Base-by-base conservation (phyloP, 2,888 invertebrate species). In the Allacma fusca region DNA sequence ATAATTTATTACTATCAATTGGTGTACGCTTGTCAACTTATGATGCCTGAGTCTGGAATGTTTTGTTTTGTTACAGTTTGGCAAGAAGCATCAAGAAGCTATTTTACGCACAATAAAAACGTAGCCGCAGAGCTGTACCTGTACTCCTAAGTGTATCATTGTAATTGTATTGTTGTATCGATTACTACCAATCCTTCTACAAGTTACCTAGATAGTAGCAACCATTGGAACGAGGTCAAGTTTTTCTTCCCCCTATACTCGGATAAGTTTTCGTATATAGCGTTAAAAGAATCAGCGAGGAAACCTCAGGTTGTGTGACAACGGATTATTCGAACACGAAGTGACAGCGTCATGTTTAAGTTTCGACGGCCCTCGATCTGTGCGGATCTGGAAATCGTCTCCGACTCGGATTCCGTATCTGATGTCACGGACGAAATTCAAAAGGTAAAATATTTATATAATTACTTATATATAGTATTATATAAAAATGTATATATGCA, bases 81-180 rank as follows among this genome's bases (percentile, higher is more conserved):
- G 23, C 44, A 62, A 24, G 64, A 23, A 43, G 7, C n/a, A 13
- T 68, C 9, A 21, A 28, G 16, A 26, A 29, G n/a, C 1, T 67
- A 34, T 67, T 24, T 69, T 67, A 76, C 34, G 75, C 75, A 75
- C 75, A 75, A 29, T 44, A 44, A 23, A 62, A 12, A 26, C 26
- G 69, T 76, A 76, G 76, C 76, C 62, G 24, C 76, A 62, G 69
- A 76, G 62, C 40, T 57, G 76, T 76, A 76, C 76, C 76, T 76
- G 76, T 76, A 68, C 50, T 71, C 71, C 50, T 57, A 50, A 50
- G 50, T 50, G 50, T 50, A 50, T 50, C 40, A 75, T 75, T 43
- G 21, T 75, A 43, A 64, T 24, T 65, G 67, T 75, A 75, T 67
- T 40, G 29, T 65, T 65, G 62, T 34, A 28, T 59, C 23, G 19